These are phyloP conservation scores for Pitangus sulphuratus DNA, from an alignment of 2,797 vertebrate genomes.

Conservation along the genomic window DNA sequence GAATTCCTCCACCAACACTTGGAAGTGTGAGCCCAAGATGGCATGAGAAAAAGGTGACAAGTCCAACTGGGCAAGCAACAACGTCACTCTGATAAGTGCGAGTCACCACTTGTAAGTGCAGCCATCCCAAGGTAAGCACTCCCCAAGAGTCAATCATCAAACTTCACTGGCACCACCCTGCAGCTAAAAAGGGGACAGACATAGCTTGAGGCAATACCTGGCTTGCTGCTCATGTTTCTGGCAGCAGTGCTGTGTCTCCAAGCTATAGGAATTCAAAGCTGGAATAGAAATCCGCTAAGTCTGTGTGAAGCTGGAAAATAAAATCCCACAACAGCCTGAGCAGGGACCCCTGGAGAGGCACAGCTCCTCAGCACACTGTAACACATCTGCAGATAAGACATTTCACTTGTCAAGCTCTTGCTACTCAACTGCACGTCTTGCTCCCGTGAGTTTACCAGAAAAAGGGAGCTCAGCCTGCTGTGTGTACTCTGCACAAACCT, in stretches of 20 bases:
- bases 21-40: accelerated
- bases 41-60: accelerated
- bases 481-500: not conserved
- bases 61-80: not conserved
- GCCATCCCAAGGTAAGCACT: not conserved
- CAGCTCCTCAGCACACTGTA: not conserved
- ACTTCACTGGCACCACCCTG: not conserved
- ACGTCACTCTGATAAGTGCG: not conserved
- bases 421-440: accelerated
- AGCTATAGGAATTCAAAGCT: not conserved
- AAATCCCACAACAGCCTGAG: not conserved
- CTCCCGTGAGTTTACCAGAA: not conserved
- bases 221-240: not conserved
- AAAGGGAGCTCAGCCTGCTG: not conserved
- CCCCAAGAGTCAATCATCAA: accelerated
- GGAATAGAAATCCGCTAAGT: not conserved
- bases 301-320: not conserved
- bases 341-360: not conserved
- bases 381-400: not conserved
- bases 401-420: not conserved
- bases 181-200: not conserved
- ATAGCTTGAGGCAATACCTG: not conserved
- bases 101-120: accelerated
- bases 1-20: not conserved
- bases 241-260: not conserved